These are phyloP conservation scores for Drosophila setifemur DNA, from an alignment of 1,140 invertebrate species.

Conservation along the genomic window DNA sequence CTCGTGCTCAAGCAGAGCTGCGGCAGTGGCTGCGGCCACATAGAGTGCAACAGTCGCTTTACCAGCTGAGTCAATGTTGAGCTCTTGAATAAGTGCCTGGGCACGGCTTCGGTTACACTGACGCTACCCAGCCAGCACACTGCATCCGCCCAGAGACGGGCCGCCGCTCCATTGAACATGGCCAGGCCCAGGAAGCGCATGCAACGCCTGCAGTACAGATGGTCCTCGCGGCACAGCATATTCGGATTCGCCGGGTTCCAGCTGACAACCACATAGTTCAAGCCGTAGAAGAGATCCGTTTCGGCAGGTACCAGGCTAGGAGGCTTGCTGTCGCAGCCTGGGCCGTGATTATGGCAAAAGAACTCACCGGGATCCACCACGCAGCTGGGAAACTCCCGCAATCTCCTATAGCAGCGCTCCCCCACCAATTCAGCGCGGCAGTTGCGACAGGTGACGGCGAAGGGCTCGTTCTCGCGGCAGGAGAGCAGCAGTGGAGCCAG, in stretches of 20 bases:
- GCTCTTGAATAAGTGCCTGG: constrained; percentile 41
- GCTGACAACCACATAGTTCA: constrained; percentile 64
- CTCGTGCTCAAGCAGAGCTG: constrained; percentile 22
- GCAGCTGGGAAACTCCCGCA: constrained; percentile 68
- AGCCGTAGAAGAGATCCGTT: constrained; percentile 63
- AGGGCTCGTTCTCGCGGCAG: constrained; percentile 8
- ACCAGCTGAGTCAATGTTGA: constrained; percentile 48
- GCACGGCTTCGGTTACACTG: background rate
- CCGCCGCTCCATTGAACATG: constrained; percentile 45
- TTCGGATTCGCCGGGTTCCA: background rate
- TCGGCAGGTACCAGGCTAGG: constrained; percentile 34
- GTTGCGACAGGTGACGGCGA: constrained; percentile 32
- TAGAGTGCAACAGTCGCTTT: constrained; percentile 27
- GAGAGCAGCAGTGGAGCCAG: constrained; percentile 10
- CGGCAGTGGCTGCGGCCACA: constrained; percentile 38
- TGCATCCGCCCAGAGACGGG: constrained; percentile 67
- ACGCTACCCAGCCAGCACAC: constrained; percentile 16
- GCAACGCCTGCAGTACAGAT: constrained; percentile 69
- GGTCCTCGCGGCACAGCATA: constrained; percentile 14
- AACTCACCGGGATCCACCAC: constrained; percentile 68
- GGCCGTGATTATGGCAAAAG: constrained; percentile 65
- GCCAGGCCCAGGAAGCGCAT: constrained; percentile 47
- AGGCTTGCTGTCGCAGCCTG: background rate
- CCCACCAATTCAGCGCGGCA: constrained; percentile 33
- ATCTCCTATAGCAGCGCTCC: constrained; percentile 13